Evolutionary conservation across 2,888 invertebrate genomes (phyloP).

Genomic region (Diaprepes abbreviatus): DNA sequence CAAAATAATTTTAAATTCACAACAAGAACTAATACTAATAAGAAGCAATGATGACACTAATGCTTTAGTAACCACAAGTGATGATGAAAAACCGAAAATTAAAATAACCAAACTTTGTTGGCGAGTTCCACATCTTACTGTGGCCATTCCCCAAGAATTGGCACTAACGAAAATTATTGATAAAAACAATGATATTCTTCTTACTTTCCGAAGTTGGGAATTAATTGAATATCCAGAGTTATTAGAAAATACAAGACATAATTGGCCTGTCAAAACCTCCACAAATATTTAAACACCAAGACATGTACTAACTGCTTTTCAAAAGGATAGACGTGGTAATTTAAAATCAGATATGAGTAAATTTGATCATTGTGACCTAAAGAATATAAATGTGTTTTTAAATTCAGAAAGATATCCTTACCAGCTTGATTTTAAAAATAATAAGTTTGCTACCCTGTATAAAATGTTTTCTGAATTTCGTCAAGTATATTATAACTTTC

Average conservation of each 20-base stretch:
- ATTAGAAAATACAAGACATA: constrained; percentile 35
- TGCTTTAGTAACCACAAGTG: not conserved
- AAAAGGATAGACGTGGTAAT: too few relatives aligned
- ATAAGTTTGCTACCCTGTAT: constrained; percentile 34
- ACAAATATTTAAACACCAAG: not conserved
- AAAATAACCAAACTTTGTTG: constrained; percentile 39
- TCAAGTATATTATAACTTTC: constrained; percentile 7
- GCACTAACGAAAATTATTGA: constrained; percentile 32
- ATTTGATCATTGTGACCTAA: constrained; percentile 19
- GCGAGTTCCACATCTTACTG: constrained; percentile 41
- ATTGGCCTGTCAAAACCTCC: constrained; percentile 35
- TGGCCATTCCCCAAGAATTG: constrained; percentile 25
- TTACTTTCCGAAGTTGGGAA: constrained; percentile 45
- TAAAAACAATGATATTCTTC: constrained; percentile 25
- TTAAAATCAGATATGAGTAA: constrained; percentile 17
- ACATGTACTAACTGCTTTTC: not conserved
- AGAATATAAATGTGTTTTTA: constrained; percentile 33
- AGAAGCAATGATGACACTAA: too few relatives aligned
- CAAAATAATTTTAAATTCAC: constrained; percentile 30
- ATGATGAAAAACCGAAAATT: constrained; percentile 39
- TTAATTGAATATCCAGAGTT: constrained; percentile 42
- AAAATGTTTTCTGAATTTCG: constrained; percentile 45
- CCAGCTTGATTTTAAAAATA: not conserved
- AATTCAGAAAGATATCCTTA: constrained; percentile 31
- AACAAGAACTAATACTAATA: not conserved